phyloP scores from a whole-genome alignment of 2,888 invertebrate genomes.

The Protonemura montana region DNA sequence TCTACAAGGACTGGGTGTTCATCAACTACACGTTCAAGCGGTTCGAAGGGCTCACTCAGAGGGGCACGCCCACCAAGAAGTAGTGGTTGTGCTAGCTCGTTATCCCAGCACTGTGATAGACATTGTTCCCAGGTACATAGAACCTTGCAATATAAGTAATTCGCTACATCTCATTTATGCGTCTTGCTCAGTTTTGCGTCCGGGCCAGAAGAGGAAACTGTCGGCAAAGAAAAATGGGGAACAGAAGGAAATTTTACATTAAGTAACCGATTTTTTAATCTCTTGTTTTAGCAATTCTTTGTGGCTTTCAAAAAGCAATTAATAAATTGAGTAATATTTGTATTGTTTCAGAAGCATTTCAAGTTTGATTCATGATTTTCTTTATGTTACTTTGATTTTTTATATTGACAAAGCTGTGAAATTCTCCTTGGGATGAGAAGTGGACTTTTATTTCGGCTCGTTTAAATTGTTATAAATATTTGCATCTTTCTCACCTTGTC shows the following conservation, averaged over 20 bases:
- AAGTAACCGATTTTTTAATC: background rate
- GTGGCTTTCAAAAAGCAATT: background rate
- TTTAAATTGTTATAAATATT: slow-evolving; percentile 9
- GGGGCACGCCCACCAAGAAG: slow-evolving; percentile 84
- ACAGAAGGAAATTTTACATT: background rate
- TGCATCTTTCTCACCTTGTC: slow-evolving; percentile 30
- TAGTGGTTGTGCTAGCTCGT: slow-evolving; percentile 57
- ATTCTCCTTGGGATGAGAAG: slow-evolving; percentile 14
- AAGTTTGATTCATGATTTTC: background rate
- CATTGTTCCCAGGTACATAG: slow-evolving; percentile 29
- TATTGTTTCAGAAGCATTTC: background rate
- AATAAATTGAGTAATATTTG: background rate
- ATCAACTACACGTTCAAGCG: slow-evolving; percentile 99
- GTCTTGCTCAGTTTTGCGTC: background rate
- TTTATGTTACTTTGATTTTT: slow-evolving; percentile 21
- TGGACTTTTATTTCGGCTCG: slow-evolving; percentile 20
- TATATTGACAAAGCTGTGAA: slow-evolving; percentile 27
- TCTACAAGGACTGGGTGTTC: slow-evolving; percentile 99
- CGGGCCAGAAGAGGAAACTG: background rate
- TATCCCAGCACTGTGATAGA: slow-evolving; percentile 40
- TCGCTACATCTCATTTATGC: slow-evolving; percentile 35
- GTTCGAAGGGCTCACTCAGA: slow-evolving; percentile 95
- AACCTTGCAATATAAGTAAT: slow-evolving; percentile 33
- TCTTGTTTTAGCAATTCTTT: background rate
- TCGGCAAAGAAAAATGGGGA: background rate